phyloP scores from a whole-genome alignment of 2,888 invertebrate species.

The Cybosia mesomella region DNA sequence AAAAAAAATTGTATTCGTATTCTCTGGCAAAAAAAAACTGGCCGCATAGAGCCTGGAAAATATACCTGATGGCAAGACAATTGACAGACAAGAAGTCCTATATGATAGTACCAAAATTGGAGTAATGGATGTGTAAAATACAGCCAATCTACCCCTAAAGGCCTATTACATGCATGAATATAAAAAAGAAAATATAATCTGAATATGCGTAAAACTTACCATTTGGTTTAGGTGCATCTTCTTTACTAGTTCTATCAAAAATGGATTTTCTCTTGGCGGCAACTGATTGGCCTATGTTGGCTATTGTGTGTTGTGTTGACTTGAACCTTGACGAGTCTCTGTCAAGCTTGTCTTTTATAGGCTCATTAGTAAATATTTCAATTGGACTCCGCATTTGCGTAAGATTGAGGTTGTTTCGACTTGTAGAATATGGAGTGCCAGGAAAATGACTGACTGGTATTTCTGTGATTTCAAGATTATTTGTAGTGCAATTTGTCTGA shows the following conservation, averaged over 20 bases:
- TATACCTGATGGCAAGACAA: no score
- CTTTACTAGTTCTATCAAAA: slow-evolving; percentile 55
- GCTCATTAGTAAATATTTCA: slow-evolving; percentile 44
- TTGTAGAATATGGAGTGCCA: slow-evolving; percentile 37
- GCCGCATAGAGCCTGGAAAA: no score
- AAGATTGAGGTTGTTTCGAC: slow-evolving; percentile 35
- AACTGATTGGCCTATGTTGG: slow-evolving; percentile 57
- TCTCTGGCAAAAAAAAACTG: no score
- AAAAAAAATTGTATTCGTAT: no score
- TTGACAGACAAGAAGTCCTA: no score
- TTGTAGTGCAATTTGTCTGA: slow-evolving; percentile 55
- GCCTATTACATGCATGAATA: no score
- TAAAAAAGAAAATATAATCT: not conserved
- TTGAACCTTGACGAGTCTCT: slow-evolving; percentile 50
- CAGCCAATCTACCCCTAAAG: no score
- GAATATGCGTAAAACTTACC: slow-evolving; percentile 48
- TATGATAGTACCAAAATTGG: no score
- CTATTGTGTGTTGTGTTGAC: slow-evolving; percentile 53
- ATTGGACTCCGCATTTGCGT: slow-evolving; percentile 53
- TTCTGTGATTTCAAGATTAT: slow-evolving; percentile 53
- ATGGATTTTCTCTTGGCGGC: slow-evolving; percentile 68
- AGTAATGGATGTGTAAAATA: no score
- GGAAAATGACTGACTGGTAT: slow-evolving; percentile 52
- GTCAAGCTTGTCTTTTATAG: slow-evolving; percentile 49
- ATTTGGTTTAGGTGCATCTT: slow-evolving; percentile 42